These are phyloP conservation scores for Labeo catla DNA, from an alignment of 2,113 vertebrate genomes.

Conservation along the genomic window DNA sequence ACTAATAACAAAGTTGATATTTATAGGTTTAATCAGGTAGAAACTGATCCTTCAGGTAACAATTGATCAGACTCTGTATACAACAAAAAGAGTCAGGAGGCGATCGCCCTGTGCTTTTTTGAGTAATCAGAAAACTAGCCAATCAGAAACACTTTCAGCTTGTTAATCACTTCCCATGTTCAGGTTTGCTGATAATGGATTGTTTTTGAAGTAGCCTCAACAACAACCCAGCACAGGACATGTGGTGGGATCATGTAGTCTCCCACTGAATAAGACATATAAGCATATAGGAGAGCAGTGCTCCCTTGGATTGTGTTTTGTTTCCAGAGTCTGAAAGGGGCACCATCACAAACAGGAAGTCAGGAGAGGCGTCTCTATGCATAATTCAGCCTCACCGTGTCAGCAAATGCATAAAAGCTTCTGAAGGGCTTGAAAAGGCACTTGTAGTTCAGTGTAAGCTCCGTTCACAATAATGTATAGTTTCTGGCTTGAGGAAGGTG, in stretches of 20 bases:
- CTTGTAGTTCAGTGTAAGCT: conserved; percentile 19
- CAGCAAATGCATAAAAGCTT: conserved; percentile 21
- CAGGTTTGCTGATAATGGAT: background rate
- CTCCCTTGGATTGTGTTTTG: conserved; percentile 7
- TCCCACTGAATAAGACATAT: background rate
- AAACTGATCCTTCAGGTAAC: background rate
- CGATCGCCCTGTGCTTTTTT: background rate
- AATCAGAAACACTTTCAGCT: background rate
- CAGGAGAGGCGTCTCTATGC: conserved; percentile 33
- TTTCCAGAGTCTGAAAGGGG: conserved; percentile 40
- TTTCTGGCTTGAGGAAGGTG: conserved; percentile 13
- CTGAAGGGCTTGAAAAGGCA: conserved; percentile 30
- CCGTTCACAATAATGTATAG: background rate
- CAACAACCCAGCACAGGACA: background rate
- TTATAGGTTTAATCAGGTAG: background rate
- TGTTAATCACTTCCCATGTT: background rate
- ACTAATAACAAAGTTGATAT: too few relatives aligned
- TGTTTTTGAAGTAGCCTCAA: background rate
- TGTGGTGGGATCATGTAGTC: background rate
- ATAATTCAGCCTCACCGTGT: conserved; percentile 51
- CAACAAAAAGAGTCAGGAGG: background rate
- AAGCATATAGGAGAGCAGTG: background rate
- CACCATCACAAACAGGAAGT: conserved; percentile 41
- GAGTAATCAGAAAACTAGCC: background rate
- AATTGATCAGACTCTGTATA: background rate